Conservation (phyloP, 2,113 vertebrate genomes). For the Microtus richardsoni region DNA sequence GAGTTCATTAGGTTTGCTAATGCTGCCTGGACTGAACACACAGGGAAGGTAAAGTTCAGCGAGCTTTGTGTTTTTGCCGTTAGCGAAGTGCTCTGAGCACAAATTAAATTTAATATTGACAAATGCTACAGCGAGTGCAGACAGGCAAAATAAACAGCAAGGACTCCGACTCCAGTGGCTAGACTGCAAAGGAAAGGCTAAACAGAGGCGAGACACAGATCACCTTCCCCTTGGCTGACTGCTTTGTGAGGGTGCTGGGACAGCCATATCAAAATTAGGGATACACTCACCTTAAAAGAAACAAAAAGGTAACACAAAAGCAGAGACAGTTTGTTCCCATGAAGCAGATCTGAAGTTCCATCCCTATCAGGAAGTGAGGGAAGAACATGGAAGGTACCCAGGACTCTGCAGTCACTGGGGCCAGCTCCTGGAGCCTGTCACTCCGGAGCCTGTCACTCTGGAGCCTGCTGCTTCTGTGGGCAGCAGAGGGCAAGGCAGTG, state of each 20-base stretch:
- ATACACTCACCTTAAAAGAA: constrained; percentile 16
- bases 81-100: constrained; percentile 43
- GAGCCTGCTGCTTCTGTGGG: too few relatives aligned
- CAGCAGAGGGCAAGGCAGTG: neutral
- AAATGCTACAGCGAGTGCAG: neutral
- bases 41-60: neutral
- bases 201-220: neutral
- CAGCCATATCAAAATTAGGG: neutral
- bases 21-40: neutral
- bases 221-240: neutral
- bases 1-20: constrained; percentile 53
- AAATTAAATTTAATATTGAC: constrained; percentile 59
- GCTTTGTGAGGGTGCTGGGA: neutral
- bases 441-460: neutral
- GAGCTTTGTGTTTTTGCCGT: constrained; percentile 48
- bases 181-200: neutral
- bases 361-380: neutral
- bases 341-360: constrained; percentile 3
- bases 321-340: neutral
- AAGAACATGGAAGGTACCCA: neutral
- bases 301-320: neutral
- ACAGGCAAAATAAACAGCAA: neutral
- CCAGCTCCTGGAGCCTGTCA: accelerated
- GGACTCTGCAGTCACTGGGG: neutral
- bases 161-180: neutral